Evolutionary conservation across 2,888 invertebrate genomes (phyloP), one percentile per base, ranked within the genome.

Genomic region (Gibbula magus): DNA sequence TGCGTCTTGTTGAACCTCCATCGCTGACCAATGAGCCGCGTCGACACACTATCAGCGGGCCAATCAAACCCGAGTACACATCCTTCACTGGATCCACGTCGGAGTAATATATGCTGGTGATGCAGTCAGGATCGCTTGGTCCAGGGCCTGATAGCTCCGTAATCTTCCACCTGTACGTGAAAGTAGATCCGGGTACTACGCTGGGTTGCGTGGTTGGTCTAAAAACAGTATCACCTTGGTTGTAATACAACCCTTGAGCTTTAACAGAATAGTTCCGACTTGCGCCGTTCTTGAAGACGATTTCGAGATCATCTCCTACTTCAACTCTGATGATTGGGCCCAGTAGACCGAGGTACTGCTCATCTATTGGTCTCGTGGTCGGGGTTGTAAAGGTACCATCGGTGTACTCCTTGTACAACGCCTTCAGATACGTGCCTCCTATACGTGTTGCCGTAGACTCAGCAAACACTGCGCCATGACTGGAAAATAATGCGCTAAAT

Each of bases 91-190:
- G 85, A 70, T 87, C 83, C 3, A 87, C 82, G 8, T 85, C 84
- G 8, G 89, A 89, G 75, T 84, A 86, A 74, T 89, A 89, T 54
- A 86, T 51, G 84, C 86, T 86, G 0, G 85, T 82, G 8, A 89
- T 84, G 79, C 89, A 89, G 79, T 85, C 86, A 8, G 89, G 87
- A 54, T 89, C 89, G 45, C 86, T 84, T 13, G 81, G 79, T 0
- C 87, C 88, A 0, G 89, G 89, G 0, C 89, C 89, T 10, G 88
- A 83, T 25, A 86, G 52, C 20, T 85, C 83, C 0, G 89, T 87
- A 0, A 89, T 88, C 13, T 82, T 79, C 89, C 89, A 89, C 10
- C 81, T 75, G 77, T 88, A 89, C 0, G 80, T 75, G 53, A 25
- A 53, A 29, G 35, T n/a, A 20, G n/a, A 22, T n/a, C 25, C 35